Evolutionary conservation across 1,140 invertebrate species (phyloP).

Genomic region (Magallana ariakensis): DNA sequence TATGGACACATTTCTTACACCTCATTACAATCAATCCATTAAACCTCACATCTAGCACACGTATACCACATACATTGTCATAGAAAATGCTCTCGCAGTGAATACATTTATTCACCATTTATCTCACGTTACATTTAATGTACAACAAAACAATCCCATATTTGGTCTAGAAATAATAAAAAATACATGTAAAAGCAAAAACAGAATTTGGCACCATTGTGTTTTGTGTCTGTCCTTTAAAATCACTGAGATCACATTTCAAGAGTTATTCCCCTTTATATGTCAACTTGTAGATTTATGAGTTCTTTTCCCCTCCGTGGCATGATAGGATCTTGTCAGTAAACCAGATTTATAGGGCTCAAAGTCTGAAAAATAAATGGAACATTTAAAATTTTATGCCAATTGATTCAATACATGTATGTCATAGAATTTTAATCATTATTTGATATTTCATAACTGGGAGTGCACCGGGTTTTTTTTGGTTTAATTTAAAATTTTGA

Average conservation of each 20-base stretch:
- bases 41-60: background rate
- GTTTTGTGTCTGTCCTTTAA: conserved; percentile 22
- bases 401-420: too few species aligned
- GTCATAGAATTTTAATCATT: too few species aligned
- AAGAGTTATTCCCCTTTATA: conserved; percentile 19
- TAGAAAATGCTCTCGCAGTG: conserved; percentile 10
- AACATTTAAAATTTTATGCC: too few species aligned
- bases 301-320: background rate
- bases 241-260: conserved; percentile 14
- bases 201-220: background rate
- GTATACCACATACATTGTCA: background rate
- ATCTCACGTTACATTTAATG: conserved; percentile 5
- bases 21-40: background rate
- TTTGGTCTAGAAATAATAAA: too few species aligned
- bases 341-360: too few species aligned
- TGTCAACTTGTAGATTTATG: background rate
- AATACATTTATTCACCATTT: background rate
- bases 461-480: too few species aligned
- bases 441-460: too few species aligned
- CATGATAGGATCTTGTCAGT: too few species aligned
- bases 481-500: too few species aligned
- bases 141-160: conserved; percentile 14
- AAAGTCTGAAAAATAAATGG: too few species aligned
- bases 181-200: background rate
- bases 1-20: background rate